Evolutionary conservation across 2,888 invertebrate genomes (phyloP).

Genomic region (Torymus auratus): DNA sequence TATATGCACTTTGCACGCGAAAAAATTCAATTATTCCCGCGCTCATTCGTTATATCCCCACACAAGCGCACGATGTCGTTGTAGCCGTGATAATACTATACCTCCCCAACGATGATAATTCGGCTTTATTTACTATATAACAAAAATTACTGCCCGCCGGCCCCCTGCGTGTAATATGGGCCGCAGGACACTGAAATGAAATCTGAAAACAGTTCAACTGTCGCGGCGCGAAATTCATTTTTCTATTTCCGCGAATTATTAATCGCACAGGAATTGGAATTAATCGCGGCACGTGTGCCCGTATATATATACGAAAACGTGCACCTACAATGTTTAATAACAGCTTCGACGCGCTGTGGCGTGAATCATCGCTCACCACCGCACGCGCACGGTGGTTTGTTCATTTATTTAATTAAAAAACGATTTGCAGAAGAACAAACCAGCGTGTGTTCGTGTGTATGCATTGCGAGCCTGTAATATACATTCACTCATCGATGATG

Average conservation of each 20-base stretch:
- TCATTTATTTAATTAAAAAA: constrained; percentile 41
- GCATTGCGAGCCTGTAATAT: too few species aligned
- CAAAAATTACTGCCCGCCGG: constrained; percentile 46
- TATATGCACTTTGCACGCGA: constrained; percentile 19
- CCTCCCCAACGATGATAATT: constrained; percentile 49
- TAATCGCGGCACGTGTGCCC: not conserved
- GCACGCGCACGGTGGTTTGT: not conserved
- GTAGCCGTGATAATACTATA: not conserved
- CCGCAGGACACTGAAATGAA: not conserved
- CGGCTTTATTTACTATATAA: constrained; percentile 49
- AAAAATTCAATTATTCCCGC: constrained; percentile 55
- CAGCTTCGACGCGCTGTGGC: not conserved
- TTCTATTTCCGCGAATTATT: constrained; percentile 38
- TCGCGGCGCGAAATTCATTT: constrained; percentile 17
- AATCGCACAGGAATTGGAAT: constrained; percentile 40
- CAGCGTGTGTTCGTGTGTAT: too few species aligned
- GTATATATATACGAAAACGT: too few species aligned
- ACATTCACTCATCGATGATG: too few species aligned
- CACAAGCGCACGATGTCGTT: not conserved
- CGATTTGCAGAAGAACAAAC: too few species aligned
- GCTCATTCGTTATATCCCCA: constrained; percentile 48
- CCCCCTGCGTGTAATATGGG: too few species aligned
- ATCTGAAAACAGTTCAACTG: not conserved
- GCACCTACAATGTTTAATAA: constrained; percentile 21
- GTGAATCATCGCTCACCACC: constrained; percentile 2